These are phyloP conservation scores for Zapus hudsonius DNA, from an alignment of 2,113 vertebrate species.

Conservation along the genomic window DNA sequence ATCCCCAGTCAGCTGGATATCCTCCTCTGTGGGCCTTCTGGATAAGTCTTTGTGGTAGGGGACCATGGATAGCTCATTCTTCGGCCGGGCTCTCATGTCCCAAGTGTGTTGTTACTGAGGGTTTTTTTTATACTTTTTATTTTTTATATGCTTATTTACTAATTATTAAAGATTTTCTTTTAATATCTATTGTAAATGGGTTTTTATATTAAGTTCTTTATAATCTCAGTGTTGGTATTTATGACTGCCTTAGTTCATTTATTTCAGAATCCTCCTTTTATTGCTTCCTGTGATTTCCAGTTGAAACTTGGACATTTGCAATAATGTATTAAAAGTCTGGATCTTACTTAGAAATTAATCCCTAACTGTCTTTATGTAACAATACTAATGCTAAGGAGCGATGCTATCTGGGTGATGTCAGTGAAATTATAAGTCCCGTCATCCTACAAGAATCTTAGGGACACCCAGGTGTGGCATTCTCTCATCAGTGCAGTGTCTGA, in stretches of 20 bases:
- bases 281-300: not conserved
- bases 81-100: too few species aligned
- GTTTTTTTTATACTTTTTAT: not conserved
- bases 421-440: not conserved
- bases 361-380: not conserved
- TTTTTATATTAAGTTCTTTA: not conserved
- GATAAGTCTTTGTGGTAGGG: too few species aligned
- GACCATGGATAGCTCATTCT: too few species aligned
- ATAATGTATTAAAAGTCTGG: not conserved
- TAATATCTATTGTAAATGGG: not conserved
- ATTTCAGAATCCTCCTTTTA: not conserved
- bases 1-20: too few species aligned
- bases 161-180: not conserved
- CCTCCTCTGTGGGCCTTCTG: too few species aligned
- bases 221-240: not conserved
- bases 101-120: too few species aligned
- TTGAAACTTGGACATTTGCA: not conserved
- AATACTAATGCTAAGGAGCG: not conserved
- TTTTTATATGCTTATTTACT: not conserved
- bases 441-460: not conserved
- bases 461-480: fast-evolving
- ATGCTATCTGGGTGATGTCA: not conserved
- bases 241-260: not conserved
- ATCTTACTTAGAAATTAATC: not conserved
- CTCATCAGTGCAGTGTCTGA: fast-evolving